Evolutionary conservation across 2,113 vertebrate species (phyloP).

Genomic region (Anhinga rufa): DNA sequence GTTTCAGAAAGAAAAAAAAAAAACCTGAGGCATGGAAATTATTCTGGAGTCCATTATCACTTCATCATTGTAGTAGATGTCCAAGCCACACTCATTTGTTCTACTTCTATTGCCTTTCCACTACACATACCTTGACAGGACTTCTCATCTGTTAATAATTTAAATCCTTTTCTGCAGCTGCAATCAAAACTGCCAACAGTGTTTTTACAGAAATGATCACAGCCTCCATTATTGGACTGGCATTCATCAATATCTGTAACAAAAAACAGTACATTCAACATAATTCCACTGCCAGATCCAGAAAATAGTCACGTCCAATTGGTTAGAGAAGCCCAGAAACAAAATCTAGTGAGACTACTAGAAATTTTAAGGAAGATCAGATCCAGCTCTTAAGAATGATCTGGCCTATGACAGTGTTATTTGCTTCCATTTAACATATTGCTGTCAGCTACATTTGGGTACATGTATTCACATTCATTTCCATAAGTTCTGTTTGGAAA

Average conservation of each 20-base stretch:
- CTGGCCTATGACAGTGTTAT: background rate
- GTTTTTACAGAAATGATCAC: conserved; percentile 96
- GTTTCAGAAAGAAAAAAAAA: background rate
- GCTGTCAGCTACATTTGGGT: background rate
- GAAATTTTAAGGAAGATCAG: background rate
- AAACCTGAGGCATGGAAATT: background rate
- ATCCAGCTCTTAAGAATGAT: background rate
- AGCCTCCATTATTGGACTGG: conserved; percentile 87
- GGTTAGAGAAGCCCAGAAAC: background rate
- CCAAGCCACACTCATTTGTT: conserved; percentile 19
- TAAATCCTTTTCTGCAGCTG: conserved; percentile 95
- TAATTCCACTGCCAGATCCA: background rate
- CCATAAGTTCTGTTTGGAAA: background rate
- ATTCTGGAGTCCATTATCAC: conserved; percentile 40
- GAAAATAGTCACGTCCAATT: background rate
- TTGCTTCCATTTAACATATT: background rate
- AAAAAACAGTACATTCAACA: background rate
- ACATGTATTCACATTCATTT: background rate
- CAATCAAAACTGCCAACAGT: conserved; percentile 97
- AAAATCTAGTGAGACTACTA: background rate
- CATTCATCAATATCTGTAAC: conserved; percentile 94
- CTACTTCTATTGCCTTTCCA: conserved; percentile 2
- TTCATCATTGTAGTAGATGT: conserved; percentile 20
- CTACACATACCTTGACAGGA: conserved; percentile 91
- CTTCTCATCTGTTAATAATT: conserved; percentile 94